These are phyloP conservation scores for Sinohyriopsis cumingii DNA, from an alignment of 2,888 invertebrate genomes.

Conservation along the genomic window DNA sequence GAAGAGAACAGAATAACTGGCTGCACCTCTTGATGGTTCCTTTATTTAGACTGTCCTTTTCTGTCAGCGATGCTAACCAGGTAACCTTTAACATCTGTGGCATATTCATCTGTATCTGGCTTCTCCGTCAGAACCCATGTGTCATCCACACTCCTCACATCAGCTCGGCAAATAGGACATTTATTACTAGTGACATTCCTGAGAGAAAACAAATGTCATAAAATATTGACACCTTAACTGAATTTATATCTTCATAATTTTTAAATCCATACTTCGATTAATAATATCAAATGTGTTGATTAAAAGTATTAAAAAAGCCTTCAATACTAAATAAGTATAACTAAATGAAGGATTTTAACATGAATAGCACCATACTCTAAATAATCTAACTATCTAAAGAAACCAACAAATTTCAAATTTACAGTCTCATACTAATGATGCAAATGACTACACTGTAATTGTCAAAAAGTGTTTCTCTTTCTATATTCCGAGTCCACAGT, in stretches of 20 bases:
- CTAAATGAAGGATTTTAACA: too few relatives aligned
- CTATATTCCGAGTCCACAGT: too few relatives aligned
- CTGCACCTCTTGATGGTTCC: too few relatives aligned
- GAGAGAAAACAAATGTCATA: conserved; percentile 38
- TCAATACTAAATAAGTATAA: too few relatives aligned
- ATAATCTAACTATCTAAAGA: too few relatives aligned
- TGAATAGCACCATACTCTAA: too few relatives aligned
- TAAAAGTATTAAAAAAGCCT: too few relatives aligned
- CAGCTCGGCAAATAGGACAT: conserved; percentile 81
- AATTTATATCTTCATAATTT: background rate
- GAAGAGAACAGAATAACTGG: too few relatives aligned
- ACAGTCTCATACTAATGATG: too few relatives aligned
- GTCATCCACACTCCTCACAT: conserved; percentile 78
- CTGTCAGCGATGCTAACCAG: conserved; percentile 66
- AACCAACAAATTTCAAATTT: too few relatives aligned
- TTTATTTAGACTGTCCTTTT: conserved; percentile 7
- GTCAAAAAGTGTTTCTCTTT: too few relatives aligned
- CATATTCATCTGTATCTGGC: conserved; percentile 64
- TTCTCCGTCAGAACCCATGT: conserved; percentile 70
- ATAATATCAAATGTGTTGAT: background rate
- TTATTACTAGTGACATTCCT: conserved; percentile 82
- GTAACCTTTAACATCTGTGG: conserved; percentile 63
- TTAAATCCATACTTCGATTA: background rate
- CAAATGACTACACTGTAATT: too few relatives aligned
- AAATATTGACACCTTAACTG: background rate